Base-by-base conservation (phyloP, 2,113 vertebrate species). In the Corythoichthys intestinalis region DNA sequence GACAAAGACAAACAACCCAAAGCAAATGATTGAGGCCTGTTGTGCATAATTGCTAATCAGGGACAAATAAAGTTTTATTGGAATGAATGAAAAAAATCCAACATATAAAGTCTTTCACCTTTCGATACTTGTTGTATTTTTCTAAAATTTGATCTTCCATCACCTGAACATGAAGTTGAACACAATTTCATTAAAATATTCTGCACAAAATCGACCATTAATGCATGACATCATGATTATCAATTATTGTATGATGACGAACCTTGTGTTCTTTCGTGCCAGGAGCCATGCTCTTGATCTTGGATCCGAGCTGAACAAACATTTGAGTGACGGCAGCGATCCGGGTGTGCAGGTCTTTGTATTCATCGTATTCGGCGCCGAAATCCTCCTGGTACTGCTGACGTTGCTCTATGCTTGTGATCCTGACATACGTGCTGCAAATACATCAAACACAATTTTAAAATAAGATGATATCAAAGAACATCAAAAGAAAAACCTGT, bases 101-200 rank as follows among this genome's bases (percentile, higher is more conserved):
- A 53, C n/a, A 20, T 1, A 49, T 4, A 56, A 34, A 1, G 53
- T 12, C 28, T 37, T 85, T 87, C 87, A 94, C 95, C 92, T 93
- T 93, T 74, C 86, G 91, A 86, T 94, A 93, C 77, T 91, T 94
- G 65, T 79, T 91, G 84, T 94, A 95, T 75, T 95, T 93, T 28
- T 92, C 89, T 71, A 93, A 80, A 82, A 94, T 93, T 86, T 93
- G 93, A n/a, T 91, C 92, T 88, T 94, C 94, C 76, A 93, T 90
- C 39, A 89, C 80, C 94, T 95, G n/a, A 81, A 14, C 47, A 71
- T 48, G 17, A 34, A 13, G 73, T 15, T 77, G 72, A 81, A 57
- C 28, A 71, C 4, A 69, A 65, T 71, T 41, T 56, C 49, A 73
- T 61, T 60, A 63, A 37, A 52, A 44, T 28, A n/a, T 12, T 4